Evolutionary conservation across 2,888 invertebrate genomes (phyloP).

Genomic region (Cosmia pyralina): DNA sequence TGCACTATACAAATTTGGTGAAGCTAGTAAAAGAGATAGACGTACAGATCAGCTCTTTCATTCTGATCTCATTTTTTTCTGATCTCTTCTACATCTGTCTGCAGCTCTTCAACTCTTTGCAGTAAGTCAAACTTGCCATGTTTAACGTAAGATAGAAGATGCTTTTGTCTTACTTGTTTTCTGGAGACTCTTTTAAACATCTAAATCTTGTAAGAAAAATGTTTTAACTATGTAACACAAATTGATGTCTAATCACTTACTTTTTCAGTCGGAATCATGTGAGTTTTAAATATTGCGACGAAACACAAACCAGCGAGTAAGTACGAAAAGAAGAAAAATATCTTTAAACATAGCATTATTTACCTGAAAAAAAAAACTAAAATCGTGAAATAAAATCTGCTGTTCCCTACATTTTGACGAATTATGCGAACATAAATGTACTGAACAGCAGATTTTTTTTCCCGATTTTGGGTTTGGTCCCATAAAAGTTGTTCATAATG

Average conservation of each 20-base stretch:
- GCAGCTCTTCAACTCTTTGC: slow-evolving; percentile 70
- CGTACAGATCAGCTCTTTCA: slow-evolving; percentile 67
- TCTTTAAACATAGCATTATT: neutral
- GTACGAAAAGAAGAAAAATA: slow-evolving; percentile 1
- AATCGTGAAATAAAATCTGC: too few relatives aligned
- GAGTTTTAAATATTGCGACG: slow-evolving; percentile 42
- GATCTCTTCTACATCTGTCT: slow-evolving; percentile 71
- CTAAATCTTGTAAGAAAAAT: neutral
- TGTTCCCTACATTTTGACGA: too few relatives aligned
- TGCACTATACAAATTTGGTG: slow-evolving; percentile 68
- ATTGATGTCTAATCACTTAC: neutral
- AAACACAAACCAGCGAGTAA: slow-evolving; percentile 42
- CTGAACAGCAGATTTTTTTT: too few relatives aligned
- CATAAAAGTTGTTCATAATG: too few relatives aligned
- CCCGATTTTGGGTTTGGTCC: too few relatives aligned
- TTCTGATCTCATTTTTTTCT: slow-evolving; percentile 72
- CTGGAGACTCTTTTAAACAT: neutral
- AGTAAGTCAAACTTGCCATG: slow-evolving; percentile 59
- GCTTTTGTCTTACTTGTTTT: neutral
- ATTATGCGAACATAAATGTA: too few relatives aligned
- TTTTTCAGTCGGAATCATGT: slow-evolving; percentile 55
- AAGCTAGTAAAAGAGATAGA: slow-evolving; percentile 68
- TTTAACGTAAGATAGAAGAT: neutral
- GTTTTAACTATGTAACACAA: neutral
- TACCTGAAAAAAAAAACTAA: too few relatives aligned